A percentile compares a stretch with the other conserved stretches of the same genome.
These are phyloP conservation scores for Mormyrus iriodes DNA, from an alignment of 2,113 vertebrate genomes.

Conservation along the genomic window DNA sequence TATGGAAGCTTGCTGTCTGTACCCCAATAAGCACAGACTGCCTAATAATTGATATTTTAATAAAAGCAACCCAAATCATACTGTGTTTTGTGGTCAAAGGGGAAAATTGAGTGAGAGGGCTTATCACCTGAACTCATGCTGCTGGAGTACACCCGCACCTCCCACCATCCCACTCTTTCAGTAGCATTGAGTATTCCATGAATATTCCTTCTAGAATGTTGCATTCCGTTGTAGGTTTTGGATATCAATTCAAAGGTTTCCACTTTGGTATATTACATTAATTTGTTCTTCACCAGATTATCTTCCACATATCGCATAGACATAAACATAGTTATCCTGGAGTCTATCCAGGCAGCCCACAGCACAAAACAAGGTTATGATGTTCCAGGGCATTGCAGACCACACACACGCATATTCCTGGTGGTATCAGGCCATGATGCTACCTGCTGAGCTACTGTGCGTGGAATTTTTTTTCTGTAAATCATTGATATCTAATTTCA, in stretches of 20 bases:
- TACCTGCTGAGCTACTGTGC: not conserved
- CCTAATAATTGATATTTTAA: slow-evolving; percentile 28
- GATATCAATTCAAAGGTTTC: not conserved
- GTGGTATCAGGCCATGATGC: not conserved
- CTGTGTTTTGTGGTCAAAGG: not conserved
- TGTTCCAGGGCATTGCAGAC: not conserved
- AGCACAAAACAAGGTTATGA: not conserved
- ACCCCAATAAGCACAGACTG: slow-evolving; percentile 21
- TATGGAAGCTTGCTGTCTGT: slow-evolving; percentile 27
- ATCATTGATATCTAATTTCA: not conserved
- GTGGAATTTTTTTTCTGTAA: not conserved
- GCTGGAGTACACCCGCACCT: not conserved
- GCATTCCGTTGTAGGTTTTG: not conserved
- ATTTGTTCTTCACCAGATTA: not conserved
- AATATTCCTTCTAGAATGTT: not conserved
- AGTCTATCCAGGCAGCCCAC: not conserved
- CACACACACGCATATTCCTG: not conserved
- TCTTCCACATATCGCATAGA: not conserved
- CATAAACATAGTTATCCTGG: not conserved
- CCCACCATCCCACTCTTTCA: not conserved
- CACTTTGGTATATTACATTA: not conserved
- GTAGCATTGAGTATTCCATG: not conserved
- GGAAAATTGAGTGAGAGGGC: not conserved
- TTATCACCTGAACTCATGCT: not conserved
- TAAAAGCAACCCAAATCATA: slow-evolving; percentile 42